Conservation (phyloP, 2,113 vertebrate species). For the western clawed frog (Xenopus tropicalis) region DNA sequence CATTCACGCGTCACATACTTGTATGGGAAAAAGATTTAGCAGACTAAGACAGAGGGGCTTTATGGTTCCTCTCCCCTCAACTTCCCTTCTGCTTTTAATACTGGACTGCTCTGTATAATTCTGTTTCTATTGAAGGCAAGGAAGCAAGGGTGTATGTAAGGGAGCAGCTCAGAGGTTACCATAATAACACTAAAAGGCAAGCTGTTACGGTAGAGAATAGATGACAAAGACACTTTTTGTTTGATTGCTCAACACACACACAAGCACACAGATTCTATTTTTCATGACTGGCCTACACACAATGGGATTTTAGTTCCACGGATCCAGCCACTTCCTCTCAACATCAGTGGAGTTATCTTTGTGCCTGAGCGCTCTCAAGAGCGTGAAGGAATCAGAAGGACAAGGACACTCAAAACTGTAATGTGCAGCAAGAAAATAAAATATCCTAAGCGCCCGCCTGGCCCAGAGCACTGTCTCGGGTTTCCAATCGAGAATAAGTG, state of each 20-base stretch:
- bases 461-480: background rate
- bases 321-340: conserved; percentile 24
- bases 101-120: too few species aligned
- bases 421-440: background rate
- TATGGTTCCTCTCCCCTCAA: too few species aligned
- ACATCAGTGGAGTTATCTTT: conserved; percentile 8
- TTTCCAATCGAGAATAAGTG: background rate
- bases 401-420: background rate
- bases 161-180: too few species aligned
- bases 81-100: too few species aligned
- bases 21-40: too few species aligned
- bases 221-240: background rate
- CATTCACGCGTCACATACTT: too few species aligned
- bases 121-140: too few species aligned
- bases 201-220: background rate
- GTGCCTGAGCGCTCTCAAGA: background rate
- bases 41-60: too few species aligned
- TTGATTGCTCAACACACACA: background rate
- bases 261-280: conserved; percentile 5
- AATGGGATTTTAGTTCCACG: conserved; percentile 8
- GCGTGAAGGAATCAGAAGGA: background rate
- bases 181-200: too few species aligned
- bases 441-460: background rate
- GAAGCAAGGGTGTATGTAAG: too few species aligned
- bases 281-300: conserved; percentile 2